Conservation (phyloP, 2,888 invertebrate species). For the Phlogophora meticulosa region DNA sequence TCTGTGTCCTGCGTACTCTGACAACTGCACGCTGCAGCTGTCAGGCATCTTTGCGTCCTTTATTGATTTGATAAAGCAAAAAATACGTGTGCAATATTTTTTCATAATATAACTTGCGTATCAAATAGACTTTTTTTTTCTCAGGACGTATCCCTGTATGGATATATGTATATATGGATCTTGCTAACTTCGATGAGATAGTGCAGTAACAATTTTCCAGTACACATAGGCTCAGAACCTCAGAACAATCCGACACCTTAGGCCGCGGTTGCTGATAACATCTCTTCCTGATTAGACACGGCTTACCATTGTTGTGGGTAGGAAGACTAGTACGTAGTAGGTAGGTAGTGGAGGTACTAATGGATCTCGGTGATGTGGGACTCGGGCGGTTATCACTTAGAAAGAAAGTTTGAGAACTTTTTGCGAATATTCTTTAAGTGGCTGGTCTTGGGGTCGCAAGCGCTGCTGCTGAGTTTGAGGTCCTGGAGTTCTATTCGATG, state of each 20-base stretch:
- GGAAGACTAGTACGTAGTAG: conserved; percentile 45
- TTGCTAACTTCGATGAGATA: conserved; percentile 12
- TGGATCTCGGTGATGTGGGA: conserved; percentile 10
- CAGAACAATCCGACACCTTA: conserved; percentile 64
- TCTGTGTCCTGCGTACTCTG: no score
- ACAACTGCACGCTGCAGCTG: no score
- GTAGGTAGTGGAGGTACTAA: conserved; percentile 15
- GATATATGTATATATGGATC: no score
- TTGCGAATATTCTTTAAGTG: background rate
- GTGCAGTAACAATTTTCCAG: conserved; percentile 55
- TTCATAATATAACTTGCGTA: no score
- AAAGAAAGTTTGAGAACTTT: background rate
- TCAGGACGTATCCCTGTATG: no score
- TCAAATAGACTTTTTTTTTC: no score
- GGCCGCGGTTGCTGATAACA: conserved; percentile 69
- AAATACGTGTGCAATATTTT: no score
- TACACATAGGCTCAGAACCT: conserved; percentile 7
- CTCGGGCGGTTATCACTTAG: background rate
- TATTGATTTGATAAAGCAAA: no score
- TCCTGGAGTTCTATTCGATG: no score
- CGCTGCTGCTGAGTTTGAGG: no score
- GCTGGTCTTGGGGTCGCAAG: no score
- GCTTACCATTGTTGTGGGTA: conserved; percentile 69
- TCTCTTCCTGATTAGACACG: conserved; percentile 79
- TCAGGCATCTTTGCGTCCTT: no score